phyloP scores from a whole-genome alignment of 92 coral and sea anemone genomes.

The Epizoanthus rinbou region DNA sequence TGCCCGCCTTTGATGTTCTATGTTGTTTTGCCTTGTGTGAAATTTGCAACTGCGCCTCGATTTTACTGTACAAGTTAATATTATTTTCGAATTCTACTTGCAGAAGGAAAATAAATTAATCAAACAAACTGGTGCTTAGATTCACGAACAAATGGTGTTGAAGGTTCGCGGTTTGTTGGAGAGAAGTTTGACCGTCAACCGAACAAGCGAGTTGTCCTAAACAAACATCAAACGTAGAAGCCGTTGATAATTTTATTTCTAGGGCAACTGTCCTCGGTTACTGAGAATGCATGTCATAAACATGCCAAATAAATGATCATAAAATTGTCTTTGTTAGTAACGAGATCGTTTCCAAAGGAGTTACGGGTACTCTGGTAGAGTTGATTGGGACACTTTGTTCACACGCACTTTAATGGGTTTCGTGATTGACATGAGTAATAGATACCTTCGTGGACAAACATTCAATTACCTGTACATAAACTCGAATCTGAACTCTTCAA shows the following conservation, averaged over 20 bases:
- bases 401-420: conserved; percentile 76
- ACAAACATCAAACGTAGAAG: conserved; percentile 20
- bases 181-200: neutral
- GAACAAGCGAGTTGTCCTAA: conserved; percentile 11
- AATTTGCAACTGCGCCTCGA: conserved; percentile 24
- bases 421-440: conserved; percentile 89
- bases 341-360: conserved; percentile 29
- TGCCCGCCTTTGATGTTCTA: conserved; percentile 72
- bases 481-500: conserved; percentile 53
- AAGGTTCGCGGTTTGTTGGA: conserved; percentile 30
- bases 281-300: conserved; percentile 16
- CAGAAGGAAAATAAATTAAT: conserved; percentile 19
- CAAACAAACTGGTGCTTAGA: conserved; percentile 20
- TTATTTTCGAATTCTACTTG: neutral
- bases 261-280: conserved; percentile 24
- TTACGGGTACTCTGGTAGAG: conserved; percentile 29
- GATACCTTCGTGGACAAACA: conserved; percentile 85
- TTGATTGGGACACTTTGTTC: conserved; percentile 52
- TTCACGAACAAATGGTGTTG: conserved; percentile 20
- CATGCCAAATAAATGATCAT: conserved; percentile 6
- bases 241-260: conserved; percentile 26
- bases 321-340: conserved; percentile 3
- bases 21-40: conserved; percentile 46
- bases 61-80: neutral
- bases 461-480: conserved; percentile 78